Conservation (phyloP, 1,140 invertebrate species). For the Habropoda laboriosa region DNA sequence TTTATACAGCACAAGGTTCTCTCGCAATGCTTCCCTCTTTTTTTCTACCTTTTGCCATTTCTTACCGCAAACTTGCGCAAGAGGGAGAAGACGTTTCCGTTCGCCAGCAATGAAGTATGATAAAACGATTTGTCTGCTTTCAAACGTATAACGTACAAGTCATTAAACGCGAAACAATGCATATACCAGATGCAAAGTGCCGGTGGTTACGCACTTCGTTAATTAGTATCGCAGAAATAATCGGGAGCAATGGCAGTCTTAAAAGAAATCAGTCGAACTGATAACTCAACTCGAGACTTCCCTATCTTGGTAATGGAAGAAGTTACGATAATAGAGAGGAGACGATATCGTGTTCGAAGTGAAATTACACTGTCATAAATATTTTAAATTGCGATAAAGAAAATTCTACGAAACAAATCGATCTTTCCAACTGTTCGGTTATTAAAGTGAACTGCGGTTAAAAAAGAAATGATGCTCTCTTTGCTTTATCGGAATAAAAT, state of each 20-base stretch:
- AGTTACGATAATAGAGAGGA: background rate
- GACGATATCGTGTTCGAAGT: too few relatives aligned
- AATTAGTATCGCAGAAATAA: slow-evolving; percentile 41
- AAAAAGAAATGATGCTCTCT: too few relatives aligned
- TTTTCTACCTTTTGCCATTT: background rate
- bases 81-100: background rate
- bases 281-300: slow-evolving; percentile 32
- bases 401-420: too few relatives aligned
- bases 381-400: too few relatives aligned
- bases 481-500: too few relatives aligned
- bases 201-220: slow-evolving; percentile 8
- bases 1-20: background rate
- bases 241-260: slow-evolving; percentile 17
- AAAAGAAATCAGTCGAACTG: slow-evolving; percentile 12
- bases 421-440: too few relatives aligned
- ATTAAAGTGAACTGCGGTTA: too few relatives aligned
- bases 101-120: background rate
- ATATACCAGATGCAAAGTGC: background rate
- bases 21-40: background rate
- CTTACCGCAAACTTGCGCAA: too few relatives aligned
- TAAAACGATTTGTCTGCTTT: background rate
- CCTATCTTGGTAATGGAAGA: background rate
- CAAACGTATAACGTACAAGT: background rate
- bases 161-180: background rate
- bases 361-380: too few relatives aligned